phyloP scores from a whole-genome alignment of 2,113 vertebrate species.

The Brachyhypopomus gauderio region DNA sequence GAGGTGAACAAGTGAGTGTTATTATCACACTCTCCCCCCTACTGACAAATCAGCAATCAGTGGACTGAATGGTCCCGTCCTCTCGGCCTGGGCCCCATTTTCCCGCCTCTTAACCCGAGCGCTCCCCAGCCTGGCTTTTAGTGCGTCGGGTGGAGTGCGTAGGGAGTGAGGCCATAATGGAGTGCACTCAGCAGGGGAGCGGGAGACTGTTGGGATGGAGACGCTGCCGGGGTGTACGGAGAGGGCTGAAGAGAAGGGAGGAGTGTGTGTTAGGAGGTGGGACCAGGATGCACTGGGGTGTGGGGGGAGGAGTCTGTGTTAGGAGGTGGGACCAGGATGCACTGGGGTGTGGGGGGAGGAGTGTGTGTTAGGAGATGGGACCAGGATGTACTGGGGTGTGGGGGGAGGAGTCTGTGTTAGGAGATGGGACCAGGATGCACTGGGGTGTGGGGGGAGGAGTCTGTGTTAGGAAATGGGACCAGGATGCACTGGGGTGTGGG shows the following conservation, averaged over 20 bases:
- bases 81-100: constrained; percentile 62
- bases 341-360: too few species aligned
- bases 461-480: too few species aligned
- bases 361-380: too few species aligned
- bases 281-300: background rate
- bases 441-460: too few species aligned
- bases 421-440: too few species aligned
- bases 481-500: too few species aligned
- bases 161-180: constrained; percentile 70
- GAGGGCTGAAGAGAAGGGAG: constrained; percentile 22
- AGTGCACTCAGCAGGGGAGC: constrained; percentile 69
- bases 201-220: constrained; percentile 57
- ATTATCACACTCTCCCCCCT: constrained; percentile 48
- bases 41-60: constrained; percentile 65
- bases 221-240: constrained; percentile 58
- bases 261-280: constrained; percentile 33
- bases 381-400: too few species aligned
- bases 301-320: too few species aligned
- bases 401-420: too few species aligned
- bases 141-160: constrained; percentile 63
- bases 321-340: too few species aligned
- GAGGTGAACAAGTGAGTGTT: constrained; percentile 44
- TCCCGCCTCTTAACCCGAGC: constrained; percentile 66
- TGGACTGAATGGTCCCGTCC: constrained; percentile 49
- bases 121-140: constrained; percentile 72